Evolutionary conservation across 2,113 vertebrate genomes (phyloP).

Genomic region (Panthera uncia): DNA sequence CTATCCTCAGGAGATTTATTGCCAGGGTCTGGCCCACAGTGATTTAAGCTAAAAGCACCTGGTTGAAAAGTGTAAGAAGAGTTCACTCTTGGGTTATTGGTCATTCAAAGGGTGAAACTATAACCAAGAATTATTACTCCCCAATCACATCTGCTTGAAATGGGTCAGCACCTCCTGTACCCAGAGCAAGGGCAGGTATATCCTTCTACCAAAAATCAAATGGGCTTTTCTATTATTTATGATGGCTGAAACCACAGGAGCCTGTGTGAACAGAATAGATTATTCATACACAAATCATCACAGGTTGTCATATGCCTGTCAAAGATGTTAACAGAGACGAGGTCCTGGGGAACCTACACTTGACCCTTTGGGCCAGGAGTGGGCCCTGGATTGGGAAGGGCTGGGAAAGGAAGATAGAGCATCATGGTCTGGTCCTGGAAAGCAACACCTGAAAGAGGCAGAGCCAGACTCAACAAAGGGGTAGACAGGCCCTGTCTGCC

Average conservation of each 20-base stretch:
- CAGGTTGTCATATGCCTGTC: not conserved
- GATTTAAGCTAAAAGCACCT: conserved; percentile 53
- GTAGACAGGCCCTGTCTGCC: not conserved
- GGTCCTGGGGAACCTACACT: not conserved
- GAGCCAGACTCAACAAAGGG: not conserved
- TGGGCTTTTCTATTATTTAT: not conserved
- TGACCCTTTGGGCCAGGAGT: not conserved
- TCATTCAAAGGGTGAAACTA: conserved; percentile 2
- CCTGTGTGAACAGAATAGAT: not conserved
- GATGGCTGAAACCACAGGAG: not conserved
- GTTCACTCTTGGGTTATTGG: conserved; percentile 14
- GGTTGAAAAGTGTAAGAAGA: not conserved
- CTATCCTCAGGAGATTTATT: conserved; percentile 49
- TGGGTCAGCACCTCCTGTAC: not conserved
- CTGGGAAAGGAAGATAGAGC: not conserved
- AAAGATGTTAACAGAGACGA: not conserved
- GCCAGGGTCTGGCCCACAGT: not conserved
- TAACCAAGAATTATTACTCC: conserved; percentile 22
- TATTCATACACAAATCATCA: not conserved
- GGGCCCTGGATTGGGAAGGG: not conserved
- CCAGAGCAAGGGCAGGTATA: not conserved
- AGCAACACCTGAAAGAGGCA: not conserved
- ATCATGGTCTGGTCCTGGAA: not conserved
- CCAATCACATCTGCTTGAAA: not conserved
- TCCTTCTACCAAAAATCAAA: conserved; percentile 30